Evolutionary conservation across 2,888 invertebrate genomes (phyloP).

Genomic region (Trisateles emortualis): DNA sequence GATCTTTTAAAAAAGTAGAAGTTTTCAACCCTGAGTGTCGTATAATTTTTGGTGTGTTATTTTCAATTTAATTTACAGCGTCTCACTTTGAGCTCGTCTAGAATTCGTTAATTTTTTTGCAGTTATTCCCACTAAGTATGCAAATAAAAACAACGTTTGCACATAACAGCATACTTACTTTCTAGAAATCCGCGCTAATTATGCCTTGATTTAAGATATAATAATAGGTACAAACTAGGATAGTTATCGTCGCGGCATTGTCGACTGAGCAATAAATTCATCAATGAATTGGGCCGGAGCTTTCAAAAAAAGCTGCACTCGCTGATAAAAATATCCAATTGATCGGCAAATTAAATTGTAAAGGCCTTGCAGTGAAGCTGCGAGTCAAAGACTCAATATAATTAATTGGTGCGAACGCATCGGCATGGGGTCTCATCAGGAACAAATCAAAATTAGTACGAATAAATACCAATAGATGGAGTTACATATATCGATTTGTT

Average conservation of each 20-base stretch:
- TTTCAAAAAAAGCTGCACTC: neutral
- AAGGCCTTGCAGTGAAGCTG: neutral
- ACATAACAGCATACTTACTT: neutral
- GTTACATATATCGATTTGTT: no score
- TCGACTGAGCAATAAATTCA: neutral
- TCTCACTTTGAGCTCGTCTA: constrained; percentile 26
- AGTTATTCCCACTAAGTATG: constrained; percentile 20
- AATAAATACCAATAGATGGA: no score
- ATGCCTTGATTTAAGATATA: neutral
- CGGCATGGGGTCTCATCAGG: no score
- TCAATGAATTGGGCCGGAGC: neutral
- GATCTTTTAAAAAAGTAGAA: neutral
- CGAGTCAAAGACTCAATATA: constrained; percentile 17
- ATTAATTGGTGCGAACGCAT: constrained; percentile 33
- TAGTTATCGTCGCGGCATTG: neutral
- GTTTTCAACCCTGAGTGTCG: constrained; percentile 30
- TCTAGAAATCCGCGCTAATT: neutral
- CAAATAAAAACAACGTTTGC: constrained; percentile 9
- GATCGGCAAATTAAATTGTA: neutral
- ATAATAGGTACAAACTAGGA: neutral
- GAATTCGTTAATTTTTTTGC: constrained; percentile 30
- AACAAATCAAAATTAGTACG: no score
- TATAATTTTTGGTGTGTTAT: constrained; percentile 32
- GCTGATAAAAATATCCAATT: neutral
- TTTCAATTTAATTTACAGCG: constrained; percentile 34